Evolutionary conservation across 2,888 invertebrate species (phyloP), one percentile per base, ranked within the genome.

Genomic region (Athrips mouffetella): DNA sequence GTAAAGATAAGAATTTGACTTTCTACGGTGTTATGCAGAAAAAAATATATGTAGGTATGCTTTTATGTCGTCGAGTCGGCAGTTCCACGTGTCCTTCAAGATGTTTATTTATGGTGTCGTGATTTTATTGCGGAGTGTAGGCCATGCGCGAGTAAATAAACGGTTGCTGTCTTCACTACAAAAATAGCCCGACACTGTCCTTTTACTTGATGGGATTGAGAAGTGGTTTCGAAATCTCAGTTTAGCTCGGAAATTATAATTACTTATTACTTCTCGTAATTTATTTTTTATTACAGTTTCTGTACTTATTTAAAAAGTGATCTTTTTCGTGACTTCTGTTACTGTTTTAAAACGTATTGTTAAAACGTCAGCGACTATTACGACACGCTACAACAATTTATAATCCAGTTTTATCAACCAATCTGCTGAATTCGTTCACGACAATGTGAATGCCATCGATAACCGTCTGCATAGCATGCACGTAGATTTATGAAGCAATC

Each of bases 131-230:
- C 53, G 45, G 47, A 47, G 54, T 75, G 68, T 73, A 66, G 70
- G 73, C 73, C 73, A 73, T 64, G 72, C 71, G 64, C 72, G 65
- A 55, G 62, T 67, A 68, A 76, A 73, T 68, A 73, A 67, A 63
- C 63, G 63, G 56, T 58, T 62, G 54, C 59, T 53, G 50, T 55
- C 54, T 51, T 45, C 27, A 58, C 48, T 54, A 59, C 60, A 54
- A 61, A 72, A 70, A 73, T 71, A 71, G 65, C 67, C 57, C 54
- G 55, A 44, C n/a, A 54, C 56, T 50, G 53, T 49, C 47, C 50
- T 58, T 52, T 52, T n/a, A n/a, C n/a, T n/a, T n/a, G n/a, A n/a
- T n/a, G n/a, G n/a, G n/a, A n/a, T n/a, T n/a, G n/a, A n/a, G n/a
- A n/a, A n/a, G n/a, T n/a, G n/a, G n/a, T n/a, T n/a, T n/a, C n/a